Conservation (phyloP, 2,888 invertebrate species). For the Allygus modestus region DNA sequence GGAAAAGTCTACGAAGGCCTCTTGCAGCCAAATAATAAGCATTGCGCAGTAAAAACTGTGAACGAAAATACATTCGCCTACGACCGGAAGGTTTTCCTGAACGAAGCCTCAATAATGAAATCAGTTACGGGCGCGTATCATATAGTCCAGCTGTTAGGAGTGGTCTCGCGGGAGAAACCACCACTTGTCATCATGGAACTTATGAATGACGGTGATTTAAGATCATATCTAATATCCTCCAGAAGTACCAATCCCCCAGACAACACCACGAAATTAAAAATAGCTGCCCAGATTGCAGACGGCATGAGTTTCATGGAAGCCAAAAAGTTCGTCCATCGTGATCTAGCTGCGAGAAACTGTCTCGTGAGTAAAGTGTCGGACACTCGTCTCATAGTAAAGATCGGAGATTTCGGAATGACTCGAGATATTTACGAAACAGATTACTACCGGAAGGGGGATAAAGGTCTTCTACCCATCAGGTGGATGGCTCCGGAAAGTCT, state of each 20-base stretch:
- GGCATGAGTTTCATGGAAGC: conserved; percentile 98
- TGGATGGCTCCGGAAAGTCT: conserved; percentile 87
- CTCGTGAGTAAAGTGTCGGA: conserved; percentile 86
- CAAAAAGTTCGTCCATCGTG: conserved; percentile 96
- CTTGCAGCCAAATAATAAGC: conserved; percentile 74
- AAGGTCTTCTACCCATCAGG: conserved; percentile 79
- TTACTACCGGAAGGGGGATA: conserved; percentile 89
- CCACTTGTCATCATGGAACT: conserved; percentile 98
- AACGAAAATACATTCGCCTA: conserved; percentile 87
- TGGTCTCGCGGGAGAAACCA: conserved; percentile 95
- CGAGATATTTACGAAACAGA: conserved; percentile 97
- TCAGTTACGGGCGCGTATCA: conserved; percentile 88
- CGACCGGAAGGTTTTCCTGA: conserved; percentile 91
- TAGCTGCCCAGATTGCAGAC: conserved; percentile 97
- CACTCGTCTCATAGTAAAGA: conserved; percentile 92
- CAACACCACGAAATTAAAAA: conserved; percentile 76
- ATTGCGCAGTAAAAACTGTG: conserved; percentile 94
- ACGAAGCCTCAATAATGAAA: conserved; percentile 98
- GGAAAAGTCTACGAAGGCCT: conserved; percentile 90
- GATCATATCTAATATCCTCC: conserved; percentile 87
- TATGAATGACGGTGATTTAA: conserved; percentile 96
- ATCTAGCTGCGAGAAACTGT: conserved; percentile 96
- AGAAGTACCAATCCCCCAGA: conserved; percentile 75
- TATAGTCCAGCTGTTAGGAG: conserved; percentile 95
- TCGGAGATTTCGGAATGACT: conserved; percentile 97